Base-by-base conservation (phyloP, 2,113 vertebrate species). In the Xiphophorus maculatus region DNA sequence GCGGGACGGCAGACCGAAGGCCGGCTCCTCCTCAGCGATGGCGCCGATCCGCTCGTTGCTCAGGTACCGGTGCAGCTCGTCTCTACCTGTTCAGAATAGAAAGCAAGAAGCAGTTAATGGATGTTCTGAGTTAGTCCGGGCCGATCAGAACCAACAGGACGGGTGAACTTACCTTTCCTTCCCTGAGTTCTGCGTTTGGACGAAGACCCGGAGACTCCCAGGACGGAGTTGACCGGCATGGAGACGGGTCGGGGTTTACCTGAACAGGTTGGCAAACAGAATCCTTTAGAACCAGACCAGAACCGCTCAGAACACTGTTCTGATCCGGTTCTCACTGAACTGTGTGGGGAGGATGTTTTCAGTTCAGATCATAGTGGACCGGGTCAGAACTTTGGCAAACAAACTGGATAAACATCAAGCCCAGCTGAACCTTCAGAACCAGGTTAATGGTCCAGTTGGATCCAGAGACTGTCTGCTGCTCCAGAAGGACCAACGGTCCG, bases 191-290 rank as follows among this genome's bases (percentile, higher is more conserved):
- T 94, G 19, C 94, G 92, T 74, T 91, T 95, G 73, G 91, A 94
- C 32, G 94, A 95, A 28, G 92, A 83, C 62, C 97, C 95, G 15
- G 93, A 93, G 25, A 90, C 91, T 29, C 87, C 95, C 75, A 96
- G 93, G 84, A 96, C 95, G 51, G 94, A 94, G 51, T 97, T 96
- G 2, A 95, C 96, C 15, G 98, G 97, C 98, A 99, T 98, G 80
- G 98, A 99, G 81, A 99, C 80, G 2, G 98, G 98, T 28, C 98
- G 95, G 63, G 97, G 96, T 90, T 97, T 98, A 82, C 95, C 98
- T 99, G 86, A 71, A n/a, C 25, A 58, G 51, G 25, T 58, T 25
- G 25, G 17, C 22, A 66, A 25, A 40, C 22, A n/a, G 63, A 66
- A 12, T 5, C 32, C 3, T 63, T 30, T 25, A 58, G 51, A 25